Evolutionary conservation across 1,140 invertebrate species (phyloP).

Genomic region (Tribolium madens): DNA sequence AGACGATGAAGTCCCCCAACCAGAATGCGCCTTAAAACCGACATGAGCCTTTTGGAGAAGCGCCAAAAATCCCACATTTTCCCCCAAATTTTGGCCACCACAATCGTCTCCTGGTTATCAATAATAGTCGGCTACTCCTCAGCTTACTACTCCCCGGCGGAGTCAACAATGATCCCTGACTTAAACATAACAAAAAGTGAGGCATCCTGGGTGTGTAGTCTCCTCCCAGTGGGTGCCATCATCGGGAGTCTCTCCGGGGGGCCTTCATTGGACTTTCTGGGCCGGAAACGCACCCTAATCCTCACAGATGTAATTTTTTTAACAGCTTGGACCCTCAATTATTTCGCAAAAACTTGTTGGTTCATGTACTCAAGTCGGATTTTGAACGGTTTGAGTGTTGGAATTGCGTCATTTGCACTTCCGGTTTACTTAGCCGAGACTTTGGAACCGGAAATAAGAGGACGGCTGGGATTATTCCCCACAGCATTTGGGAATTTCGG

Average conservation of each 20-base stretch:
- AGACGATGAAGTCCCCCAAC: not conserved
- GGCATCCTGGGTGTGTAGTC: slow-evolving; percentile 87
- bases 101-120: slow-evolving; percentile 87
- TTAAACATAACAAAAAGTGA: slow-evolving; percentile 67
- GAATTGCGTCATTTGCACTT: slow-evolving; percentile 84
- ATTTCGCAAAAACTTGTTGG: slow-evolving; percentile 74
- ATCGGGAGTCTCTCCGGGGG: slow-evolving; percentile 87
- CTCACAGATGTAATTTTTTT: slow-evolving; percentile 85
- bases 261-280: slow-evolving; percentile 85
- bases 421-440: slow-evolving; percentile 94
- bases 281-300: slow-evolving; percentile 84
- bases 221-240: slow-evolving; percentile 89
- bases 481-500: slow-evolving; percentile 93
- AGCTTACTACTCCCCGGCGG: slow-evolving; percentile 86
- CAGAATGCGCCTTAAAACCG: not conserved
- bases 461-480: slow-evolving; percentile 86
- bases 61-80: not conserved
- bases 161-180: slow-evolving; percentile 76
- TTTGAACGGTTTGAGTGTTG: slow-evolving; percentile 87
- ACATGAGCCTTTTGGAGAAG: not conserved
- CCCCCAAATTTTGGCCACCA: slow-evolving; percentile 82
- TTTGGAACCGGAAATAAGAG: slow-evolving; percentile 89
- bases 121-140: slow-evolving; percentile 88
- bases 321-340: slow-evolving; percentile 84
- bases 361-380: slow-evolving; percentile 83